Evolutionary conservation across 2,797 vertebrate species (phyloP), one percentile per base, ranked within the genome.

Genomic region (Ispidina picta): DNA sequence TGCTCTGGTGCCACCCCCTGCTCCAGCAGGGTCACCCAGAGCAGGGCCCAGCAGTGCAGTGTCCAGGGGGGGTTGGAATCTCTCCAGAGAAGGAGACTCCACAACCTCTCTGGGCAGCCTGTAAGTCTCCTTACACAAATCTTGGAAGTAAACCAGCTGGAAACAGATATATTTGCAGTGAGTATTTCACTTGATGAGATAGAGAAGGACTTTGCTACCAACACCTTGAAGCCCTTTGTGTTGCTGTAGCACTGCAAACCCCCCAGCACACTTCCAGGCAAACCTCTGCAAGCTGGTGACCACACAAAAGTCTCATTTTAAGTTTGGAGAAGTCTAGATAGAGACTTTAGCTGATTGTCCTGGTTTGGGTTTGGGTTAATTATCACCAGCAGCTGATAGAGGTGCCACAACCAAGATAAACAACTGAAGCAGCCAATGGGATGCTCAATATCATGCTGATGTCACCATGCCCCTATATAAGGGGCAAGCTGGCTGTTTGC

Each of bases 191-290:
- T 55, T 43, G 63, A 18, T 59, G 22, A 65, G 58, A 28, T 4
- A 52, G 46, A 56, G 49, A 41, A 66, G 29, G 70, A 28, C 33
- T 70, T 55, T 13, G 60, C 39, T 41, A 6, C 19, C 64, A 73
- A 58, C 37, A 58, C 39, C 41, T 4, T 28, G 39, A 75, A 75
- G 25, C 41, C 12, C 15, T 92, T 73, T 37, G 23, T 1, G 0
- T 37, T 69, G 46, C 58, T 77, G 46, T 22, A 28, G 21, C 51
- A 35, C 13, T 19, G 35, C 28, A 54, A 54, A 31, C 22, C 2
- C n/a, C 35, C 3, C 37, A 28, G 35, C 13, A 13, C 2, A 1
- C 8, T 25, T 33, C 31, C 1, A 3, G 16, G 31, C 29, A 70
- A 52, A 20, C 4, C 31, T 35, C 43, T 56, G 2, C 31, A 46